Evolutionary conservation across 1,140 invertebrate species (phyloP).

Genomic region (Tetramorium alpestre): DNA sequence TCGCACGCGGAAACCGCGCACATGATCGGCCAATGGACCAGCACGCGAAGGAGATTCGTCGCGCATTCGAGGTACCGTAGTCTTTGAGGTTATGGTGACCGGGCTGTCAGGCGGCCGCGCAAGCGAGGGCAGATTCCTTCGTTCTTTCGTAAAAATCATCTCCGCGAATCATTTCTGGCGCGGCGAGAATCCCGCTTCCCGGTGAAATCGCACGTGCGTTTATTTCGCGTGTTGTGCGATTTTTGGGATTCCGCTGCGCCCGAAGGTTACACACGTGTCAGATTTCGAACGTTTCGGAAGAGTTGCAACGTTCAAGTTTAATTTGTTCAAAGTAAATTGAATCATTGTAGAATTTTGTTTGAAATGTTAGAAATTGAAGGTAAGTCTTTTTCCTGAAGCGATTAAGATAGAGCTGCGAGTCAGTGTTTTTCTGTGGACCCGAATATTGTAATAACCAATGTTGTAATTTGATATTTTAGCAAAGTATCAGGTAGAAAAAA

Average conservation of each 20-base stretch:
- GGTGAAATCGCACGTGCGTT: neutral
- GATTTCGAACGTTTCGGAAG: neutral
- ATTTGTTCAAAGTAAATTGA: neutral
- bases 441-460: neutral
- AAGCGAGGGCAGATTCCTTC: no score
- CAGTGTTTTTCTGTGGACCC: neutral
- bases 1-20: neutral
- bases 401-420: neutral
- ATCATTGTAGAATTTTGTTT: neutral
- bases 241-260: neutral
- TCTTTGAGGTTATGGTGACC: slow-evolving; percentile 58
- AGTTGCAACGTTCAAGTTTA: neutral
- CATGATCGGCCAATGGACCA: slow-evolving; percentile 42
- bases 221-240: neutral
- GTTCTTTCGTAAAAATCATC: neutral
- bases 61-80: slow-evolving; percentile 50
- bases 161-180: neutral
- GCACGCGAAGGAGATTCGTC: neutral
- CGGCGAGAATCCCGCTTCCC: neutral
- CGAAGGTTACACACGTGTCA: neutral
- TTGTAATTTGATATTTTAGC: neutral
- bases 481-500: neutral
- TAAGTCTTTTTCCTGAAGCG: neutral
- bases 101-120: neutral
- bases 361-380: neutral